Base-by-base conservation (phyloP, 2,888 invertebrate genomes). In the Dendrolimus houi region DNA sequence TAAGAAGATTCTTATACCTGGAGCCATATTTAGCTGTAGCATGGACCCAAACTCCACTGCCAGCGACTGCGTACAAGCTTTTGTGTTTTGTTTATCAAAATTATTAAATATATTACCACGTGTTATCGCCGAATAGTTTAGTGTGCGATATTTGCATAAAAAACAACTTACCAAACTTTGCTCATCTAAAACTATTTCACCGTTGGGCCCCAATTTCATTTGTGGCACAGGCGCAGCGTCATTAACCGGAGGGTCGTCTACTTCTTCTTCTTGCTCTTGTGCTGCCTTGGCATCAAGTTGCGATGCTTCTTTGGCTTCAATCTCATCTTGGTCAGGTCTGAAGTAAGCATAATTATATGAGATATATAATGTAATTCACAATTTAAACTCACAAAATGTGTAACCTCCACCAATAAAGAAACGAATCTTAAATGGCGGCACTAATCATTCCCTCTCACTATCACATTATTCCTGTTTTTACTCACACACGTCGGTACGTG, bases 171-270 rank as follows among this genome's bases (percentile, higher is more conserved):
- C 94, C 75, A 97, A 91, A 73, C 96, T 97, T 74, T 95, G 93
- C 73, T 97, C 96, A 72, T 98, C 97, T 1, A 98, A 85, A 58
- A 97, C 93, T 58, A 97, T 93, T 79, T 96, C 94, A 0, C 97
- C 97, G 68, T 97, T 94, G 0, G 96, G 94, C 0, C 96, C 96
- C 1, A 98, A 92, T 86, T 96, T 97, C 53, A 98, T 93, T 81
- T 96, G 95, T 0, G 97, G 97, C 0, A 94, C 96, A 7, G 95
- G 94, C 71, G 94, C 91, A 0, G 92, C 81, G 6, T 70, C 64
- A 1, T 47, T 9, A 7, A 78, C 55, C 0, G 68, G 61, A 2
- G 68, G 69, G 7, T 72, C 74, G 0, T 71, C 72, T 0, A 55
- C 60, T 0, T 68, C 67, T 1, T 69, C 70, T 7, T 70, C 66